Percentiles rank a stretch among this genome's conserved stretches.
These are phyloP conservation scores for Drosophila stalkeri DNA, from an alignment of 2,888 invertebrate species.

Conservation along the genomic window DNA sequence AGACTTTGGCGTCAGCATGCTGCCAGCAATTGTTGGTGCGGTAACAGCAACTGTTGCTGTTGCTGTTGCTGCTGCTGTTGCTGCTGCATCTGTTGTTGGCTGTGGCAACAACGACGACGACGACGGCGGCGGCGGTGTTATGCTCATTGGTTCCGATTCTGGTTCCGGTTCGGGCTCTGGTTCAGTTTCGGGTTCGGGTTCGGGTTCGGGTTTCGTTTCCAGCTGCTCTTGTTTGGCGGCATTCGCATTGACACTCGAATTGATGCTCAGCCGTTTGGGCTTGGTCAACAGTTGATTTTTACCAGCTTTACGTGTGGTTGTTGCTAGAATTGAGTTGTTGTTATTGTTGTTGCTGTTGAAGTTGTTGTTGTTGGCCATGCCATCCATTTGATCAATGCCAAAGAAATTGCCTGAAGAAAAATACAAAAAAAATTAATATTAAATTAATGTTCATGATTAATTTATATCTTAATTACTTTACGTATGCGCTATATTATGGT, in stretches of 20 bases:
- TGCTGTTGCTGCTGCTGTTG: slow-evolving; percentile 6
- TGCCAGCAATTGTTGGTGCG: slow-evolving; percentile 34
- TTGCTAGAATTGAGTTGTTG: slow-evolving; percentile 43
- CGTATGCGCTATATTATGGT: not conserved
- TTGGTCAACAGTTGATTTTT: slow-evolving; percentile 16
- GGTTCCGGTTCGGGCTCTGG: not conserved
- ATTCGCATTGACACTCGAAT: slow-evolving; percentile 12
- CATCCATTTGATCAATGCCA: slow-evolving; percentile 63
- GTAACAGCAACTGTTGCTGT: not conserved
- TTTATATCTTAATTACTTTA: not conserved
- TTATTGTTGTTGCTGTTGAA: slow-evolving; percentile 55
- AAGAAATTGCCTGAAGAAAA: slow-evolving; percentile 52
- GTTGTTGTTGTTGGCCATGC: slow-evolving; percentile 54
- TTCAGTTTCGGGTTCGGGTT: not conserved
- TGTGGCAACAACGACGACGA: slow-evolving; percentile 8
- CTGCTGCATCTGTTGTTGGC: not conserved
- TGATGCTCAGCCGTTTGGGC: slow-evolving; percentile 24
- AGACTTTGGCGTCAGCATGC: slow-evolving; percentile 1
- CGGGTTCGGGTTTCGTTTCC: not conserved
- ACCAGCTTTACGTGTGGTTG: slow-evolving; percentile 18
- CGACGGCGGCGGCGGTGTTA: slow-evolving; percentile 29
- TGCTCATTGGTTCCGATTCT: slow-evolving; percentile 44
- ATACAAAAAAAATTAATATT: not conserved
- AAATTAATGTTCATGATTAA: too few relatives aligned
- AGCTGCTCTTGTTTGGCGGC: slow-evolving; percentile 1